These are phyloP conservation scores for Rhagonycha fulva DNA, from an alignment of 2,888 invertebrate species.

Conservation along the genomic window DNA sequence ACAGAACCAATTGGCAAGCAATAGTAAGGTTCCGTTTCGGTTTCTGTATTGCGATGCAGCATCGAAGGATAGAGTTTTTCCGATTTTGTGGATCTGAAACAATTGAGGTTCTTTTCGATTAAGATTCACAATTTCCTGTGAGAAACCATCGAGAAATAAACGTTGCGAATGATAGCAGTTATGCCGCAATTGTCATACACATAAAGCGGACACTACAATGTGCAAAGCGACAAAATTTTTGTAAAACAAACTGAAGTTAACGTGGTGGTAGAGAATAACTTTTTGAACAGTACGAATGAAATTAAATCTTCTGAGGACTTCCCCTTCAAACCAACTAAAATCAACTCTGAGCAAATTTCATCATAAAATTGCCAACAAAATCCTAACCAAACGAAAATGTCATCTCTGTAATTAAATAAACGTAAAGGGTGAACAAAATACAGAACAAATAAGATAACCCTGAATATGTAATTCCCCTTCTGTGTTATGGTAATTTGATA, in stretches of 20 bases:
- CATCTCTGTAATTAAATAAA: background rate
- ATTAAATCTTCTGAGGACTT: background rate
- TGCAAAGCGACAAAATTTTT: slow-evolving; percentile 26
- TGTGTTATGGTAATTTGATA: background rate
- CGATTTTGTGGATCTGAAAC: slow-evolving; percentile 87
- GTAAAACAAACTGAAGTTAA: slow-evolving; percentile 24
- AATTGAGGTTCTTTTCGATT: slow-evolving; percentile 9
- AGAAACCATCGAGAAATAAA: background rate
- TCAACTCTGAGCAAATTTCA: background rate
- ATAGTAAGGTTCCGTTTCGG: slow-evolving; percentile 85
- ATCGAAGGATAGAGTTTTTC: slow-evolving; percentile 93
- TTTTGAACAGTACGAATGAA: background rate
- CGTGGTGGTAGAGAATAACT: background rate
- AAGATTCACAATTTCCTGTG: background rate
- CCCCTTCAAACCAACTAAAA: background rate
- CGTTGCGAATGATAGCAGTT: background rate
- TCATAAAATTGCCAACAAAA: background rate
- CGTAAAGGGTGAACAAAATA: background rate
- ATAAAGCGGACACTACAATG: slow-evolving; percentile 37
- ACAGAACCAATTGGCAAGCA: slow-evolving; percentile 74
- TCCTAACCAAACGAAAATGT: background rate
- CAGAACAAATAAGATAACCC: background rate
- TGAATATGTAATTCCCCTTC: background rate
- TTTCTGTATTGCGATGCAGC: slow-evolving; percentile 80
- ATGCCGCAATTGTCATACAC: slow-evolving; percentile 21